Base-by-base conservation (phyloP, 2,113 vertebrate species). In the Phyllopteryx taeniolatus region DNA sequence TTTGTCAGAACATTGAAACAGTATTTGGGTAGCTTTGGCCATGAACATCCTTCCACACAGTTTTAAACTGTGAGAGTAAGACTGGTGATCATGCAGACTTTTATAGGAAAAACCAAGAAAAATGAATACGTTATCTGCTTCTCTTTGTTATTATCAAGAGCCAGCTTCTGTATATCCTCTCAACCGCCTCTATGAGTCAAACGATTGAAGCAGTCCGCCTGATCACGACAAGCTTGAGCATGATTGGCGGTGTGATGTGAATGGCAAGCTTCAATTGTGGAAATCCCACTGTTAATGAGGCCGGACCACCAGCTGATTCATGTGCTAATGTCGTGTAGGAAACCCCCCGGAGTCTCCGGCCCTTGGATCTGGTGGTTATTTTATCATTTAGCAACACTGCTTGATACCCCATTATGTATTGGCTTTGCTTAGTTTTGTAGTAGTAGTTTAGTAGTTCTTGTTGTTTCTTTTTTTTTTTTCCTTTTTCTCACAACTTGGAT, bases 251-350 rank as follows among this genome's bases (percentile, higher is more conserved):
- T 57, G 51, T 27, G 19, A 27, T 44, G 12, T 51, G 44, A 76
- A 39, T 19, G 53, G 0, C 53, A 74, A 75, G 54, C 39, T 20
- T 67, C 5, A 22, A 62, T 62, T 53, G 70, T 66, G 71, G 42
- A 78, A 77, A 66, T 71, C 76, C 67, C 64, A 31, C 57, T 79
- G 81, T 61, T 78, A 83, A 82, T 83, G 70, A 77, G 51, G 11
- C 83, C 59, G 49, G 75, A 75, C 71, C 67, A 82, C 75, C 82
- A 82, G 81, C 68, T 77, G 80, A 85, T 87, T 89, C 75, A 87
- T 84, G 77, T 87, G 87, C 77, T 83, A 83, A 87, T 88, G 84
- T 79, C 72, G 76, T 78, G 73, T 73, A 66, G 80, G 87, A 89
- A 87, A 73, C 72, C 76, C 84, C 83, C 84, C 44, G 71, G 54